Evolutionary conservation across 2,797 vertebrate species (phyloP), one percentile per base, ranked within the genome.

Genomic region (Vireo griseus): DNA sequence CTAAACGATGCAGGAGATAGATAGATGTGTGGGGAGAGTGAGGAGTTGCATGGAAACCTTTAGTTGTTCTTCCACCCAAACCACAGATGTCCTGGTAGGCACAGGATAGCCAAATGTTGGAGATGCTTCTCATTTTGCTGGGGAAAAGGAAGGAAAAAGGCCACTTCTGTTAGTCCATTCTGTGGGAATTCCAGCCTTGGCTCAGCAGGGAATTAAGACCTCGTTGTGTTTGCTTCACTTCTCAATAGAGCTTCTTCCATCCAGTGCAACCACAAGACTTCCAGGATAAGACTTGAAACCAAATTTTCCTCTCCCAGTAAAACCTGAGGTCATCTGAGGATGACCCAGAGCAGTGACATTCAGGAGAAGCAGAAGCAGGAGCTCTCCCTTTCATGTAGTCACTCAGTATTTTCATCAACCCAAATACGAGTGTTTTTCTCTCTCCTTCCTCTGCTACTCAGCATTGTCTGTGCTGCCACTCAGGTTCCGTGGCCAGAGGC

Each of bases 91-190:
- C 57, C 55, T 92, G 55, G 29, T 89, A 47, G 74, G n/a, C 67
- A 35, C 3, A 18, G 67, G 14, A 11, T n/a, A 48, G 59, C 50
- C 71, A 67, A 57, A 85, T 61, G 71, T 73, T 14, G 0, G 63
- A 69, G 48, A 54, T 92, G 51, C 14, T 94, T 95, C n/a, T 45
- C 54, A 29, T 68, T 76, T 52, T 76, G 15, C 13, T 65, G 65
- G 5, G 61, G 28, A 54, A 61, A 71, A 77, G 42, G 71, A 73
- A 69, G 72, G 57, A 6, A 50, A 55, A 84, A 71, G 16, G 37
- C 11, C 44, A 19, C 19, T 88, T 66, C 20, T 92, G 24, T 73
- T 35, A 10, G n/a, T 44, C 13, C 2, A 0, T 68, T 40, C n/a
- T 72, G 40, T 4, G 4, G 55, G 66, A 86, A 44, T 9, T 20